These are phyloP conservation scores for Gadus chalcogrammus DNA, from an alignment of 2,113 vertebrate species.

Conservation along the genomic window DNA sequence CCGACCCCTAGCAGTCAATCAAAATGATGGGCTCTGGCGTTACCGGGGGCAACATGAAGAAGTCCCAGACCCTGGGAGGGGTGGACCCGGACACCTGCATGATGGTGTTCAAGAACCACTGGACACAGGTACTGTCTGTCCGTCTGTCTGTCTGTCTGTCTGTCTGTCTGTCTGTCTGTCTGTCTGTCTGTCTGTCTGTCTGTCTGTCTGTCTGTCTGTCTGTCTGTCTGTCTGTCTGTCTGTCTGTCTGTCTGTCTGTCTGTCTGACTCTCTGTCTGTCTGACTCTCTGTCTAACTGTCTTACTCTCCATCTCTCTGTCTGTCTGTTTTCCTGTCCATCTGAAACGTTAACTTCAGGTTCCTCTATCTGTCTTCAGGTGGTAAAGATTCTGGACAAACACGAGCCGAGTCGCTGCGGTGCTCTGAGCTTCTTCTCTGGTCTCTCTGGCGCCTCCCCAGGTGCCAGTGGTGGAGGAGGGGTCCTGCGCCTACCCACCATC, in stretches of 20 bases:
- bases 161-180: background rate
- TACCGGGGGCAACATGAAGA: constrained; percentile 69
- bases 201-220: too few relatives aligned
- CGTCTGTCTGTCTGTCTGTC: background rate
- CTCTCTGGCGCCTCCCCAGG: background rate
- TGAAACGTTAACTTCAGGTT: too few relatives aligned
- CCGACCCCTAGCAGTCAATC: constrained; percentile 38
- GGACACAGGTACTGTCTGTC: constrained; percentile 81
- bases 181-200: too few relatives aligned
- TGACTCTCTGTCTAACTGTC: background rate
- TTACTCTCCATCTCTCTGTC: background rate
- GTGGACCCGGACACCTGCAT: constrained; percentile 97
- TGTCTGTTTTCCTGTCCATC: background rate
- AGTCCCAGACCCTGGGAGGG: constrained; percentile 80
- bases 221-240: background rate
- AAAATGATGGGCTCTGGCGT: constrained; percentile 83
- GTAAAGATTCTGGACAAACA: constrained; percentile 92
- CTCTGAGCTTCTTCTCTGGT: constrained; percentile 50
- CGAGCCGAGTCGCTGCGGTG: constrained; percentile 74
- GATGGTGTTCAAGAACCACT: constrained; percentile 98
- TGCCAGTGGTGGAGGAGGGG: background rate
- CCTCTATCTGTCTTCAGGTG: constrained; percentile 69
- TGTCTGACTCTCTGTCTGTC: background rate
- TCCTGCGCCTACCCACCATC: constrained; percentile 67
- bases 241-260: background rate